These are phyloP conservation scores for Cardiocondyla obscurior DNA, from an alignment of 1,140 invertebrate species.

Conservation along the genomic window DNA sequence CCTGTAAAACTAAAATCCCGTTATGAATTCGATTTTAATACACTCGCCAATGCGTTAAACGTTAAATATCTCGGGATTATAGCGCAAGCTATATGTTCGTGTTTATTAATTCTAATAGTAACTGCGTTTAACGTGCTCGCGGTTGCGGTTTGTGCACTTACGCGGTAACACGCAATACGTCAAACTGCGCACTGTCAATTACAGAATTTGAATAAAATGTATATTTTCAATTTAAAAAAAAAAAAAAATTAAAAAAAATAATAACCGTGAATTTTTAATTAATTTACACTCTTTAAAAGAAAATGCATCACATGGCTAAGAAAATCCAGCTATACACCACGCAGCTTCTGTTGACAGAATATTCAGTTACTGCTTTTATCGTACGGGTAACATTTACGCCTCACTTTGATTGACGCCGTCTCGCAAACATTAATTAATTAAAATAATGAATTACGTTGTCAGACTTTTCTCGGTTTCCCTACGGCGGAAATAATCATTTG, in stretches of 20 bases:
- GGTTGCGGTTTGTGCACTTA: neutral
- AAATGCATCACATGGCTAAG: neutral
- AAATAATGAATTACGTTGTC: slow-evolving; percentile 4
- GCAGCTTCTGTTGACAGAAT: neutral
- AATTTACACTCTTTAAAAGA: neutral
- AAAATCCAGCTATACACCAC: neutral
- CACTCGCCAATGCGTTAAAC: neutral
- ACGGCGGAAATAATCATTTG: neutral
- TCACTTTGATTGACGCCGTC: neutral
- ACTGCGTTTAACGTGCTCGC: neutral
- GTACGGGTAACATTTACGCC: slow-evolving; percentile 1
- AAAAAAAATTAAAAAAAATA: no score
- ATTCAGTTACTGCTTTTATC: slow-evolving; percentile 6
- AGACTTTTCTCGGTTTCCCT: neutral
- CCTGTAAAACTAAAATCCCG: neutral
- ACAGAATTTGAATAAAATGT: neutral
- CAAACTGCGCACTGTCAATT: neutral
- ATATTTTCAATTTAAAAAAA: neutral
- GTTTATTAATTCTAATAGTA: slow-evolving; percentile 26
- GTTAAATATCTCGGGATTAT: slow-evolving; percentile 6
- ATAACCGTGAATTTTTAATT: neutral
- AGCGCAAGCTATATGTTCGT: neutral
- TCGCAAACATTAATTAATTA: slow-evolving; percentile 23
- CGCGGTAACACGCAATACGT: neutral
- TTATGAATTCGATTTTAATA: neutral